Evolutionary conservation across 2,113 vertebrate species (phyloP).

Genomic region (Chionis minor): DNA sequence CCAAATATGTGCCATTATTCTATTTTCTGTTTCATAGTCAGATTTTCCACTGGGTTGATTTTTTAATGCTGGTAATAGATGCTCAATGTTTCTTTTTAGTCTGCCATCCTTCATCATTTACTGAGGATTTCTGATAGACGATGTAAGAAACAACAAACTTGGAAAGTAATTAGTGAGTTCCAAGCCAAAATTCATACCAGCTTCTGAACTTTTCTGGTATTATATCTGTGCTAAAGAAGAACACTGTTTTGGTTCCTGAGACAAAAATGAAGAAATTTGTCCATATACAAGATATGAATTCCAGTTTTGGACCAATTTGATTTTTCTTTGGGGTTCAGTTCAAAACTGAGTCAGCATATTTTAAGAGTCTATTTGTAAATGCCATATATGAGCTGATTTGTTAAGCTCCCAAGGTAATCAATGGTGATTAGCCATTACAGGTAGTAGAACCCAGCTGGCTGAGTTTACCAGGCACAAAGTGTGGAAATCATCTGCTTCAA

Average conservation of each 20-base stretch:
- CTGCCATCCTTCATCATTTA: background rate
- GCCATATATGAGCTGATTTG: background rate
- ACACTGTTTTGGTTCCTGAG: background rate
- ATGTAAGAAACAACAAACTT: background rate
- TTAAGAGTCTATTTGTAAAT: background rate
- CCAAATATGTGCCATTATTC: background rate
- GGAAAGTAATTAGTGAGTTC: background rate
- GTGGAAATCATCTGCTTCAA: background rate
- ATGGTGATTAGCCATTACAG: background rate
- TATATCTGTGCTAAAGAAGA: background rate
- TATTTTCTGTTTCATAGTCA: background rate
- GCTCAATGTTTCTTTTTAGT: background rate
- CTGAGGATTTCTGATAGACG: background rate
- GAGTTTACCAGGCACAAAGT: background rate
- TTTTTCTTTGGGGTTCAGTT: background rate
- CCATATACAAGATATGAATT: background rate
- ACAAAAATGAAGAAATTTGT: background rate
- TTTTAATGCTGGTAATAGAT: background rate
- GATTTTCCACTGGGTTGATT: background rate
- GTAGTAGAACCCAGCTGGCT: background rate
- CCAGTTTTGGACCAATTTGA: background rate
- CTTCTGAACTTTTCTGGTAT: background rate
- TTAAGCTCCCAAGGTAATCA: background rate
- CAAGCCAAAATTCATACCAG: background rate
- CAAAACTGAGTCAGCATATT: background rate